Conservation (phyloP, 2,113 vertebrate genomes). For the Spheniscus mendiculus region DNA sequence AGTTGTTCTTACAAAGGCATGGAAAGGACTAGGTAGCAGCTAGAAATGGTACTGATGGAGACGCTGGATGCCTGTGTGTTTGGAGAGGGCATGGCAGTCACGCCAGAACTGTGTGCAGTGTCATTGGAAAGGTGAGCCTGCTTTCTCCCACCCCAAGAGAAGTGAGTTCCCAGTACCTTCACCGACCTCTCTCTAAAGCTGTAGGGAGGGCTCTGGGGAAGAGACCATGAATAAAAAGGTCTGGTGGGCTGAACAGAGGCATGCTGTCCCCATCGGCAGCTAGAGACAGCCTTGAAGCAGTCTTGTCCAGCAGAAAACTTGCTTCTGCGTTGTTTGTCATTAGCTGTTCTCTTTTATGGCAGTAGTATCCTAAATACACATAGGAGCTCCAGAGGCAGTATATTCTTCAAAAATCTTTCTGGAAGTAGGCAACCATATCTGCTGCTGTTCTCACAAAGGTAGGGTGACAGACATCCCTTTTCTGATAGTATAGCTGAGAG, state of each 20-base stretch:
- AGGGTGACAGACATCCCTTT: neutral
- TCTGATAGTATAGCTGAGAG: neutral
- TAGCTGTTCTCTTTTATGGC: neutral
- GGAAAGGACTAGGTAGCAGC: neutral
- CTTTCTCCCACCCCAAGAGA: neutral
- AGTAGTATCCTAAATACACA: neutral
- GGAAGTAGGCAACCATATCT: neutral
- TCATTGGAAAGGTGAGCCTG: neutral
- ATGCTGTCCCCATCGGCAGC: neutral
- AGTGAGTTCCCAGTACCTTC: neutral
- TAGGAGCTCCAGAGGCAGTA: neutral
- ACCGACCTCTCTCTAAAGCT: neutral
- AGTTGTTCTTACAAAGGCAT: neutral
- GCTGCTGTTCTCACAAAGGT: neutral
- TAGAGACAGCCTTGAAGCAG: neutral
- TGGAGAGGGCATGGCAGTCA: neutral
- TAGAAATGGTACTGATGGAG: neutral
- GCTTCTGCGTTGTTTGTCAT: neutral
- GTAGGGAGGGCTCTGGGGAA: neutral
- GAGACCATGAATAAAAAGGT: neutral
- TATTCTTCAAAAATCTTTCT: neutral
- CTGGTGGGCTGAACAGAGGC: neutral
- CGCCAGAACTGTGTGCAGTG: rapidly evolving
- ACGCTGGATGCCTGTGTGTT: neutral
- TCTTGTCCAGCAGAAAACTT: neutral